Conservation (phyloP, 1,140 invertebrate genomes). For the Drosophila kurseongensis region DNA sequence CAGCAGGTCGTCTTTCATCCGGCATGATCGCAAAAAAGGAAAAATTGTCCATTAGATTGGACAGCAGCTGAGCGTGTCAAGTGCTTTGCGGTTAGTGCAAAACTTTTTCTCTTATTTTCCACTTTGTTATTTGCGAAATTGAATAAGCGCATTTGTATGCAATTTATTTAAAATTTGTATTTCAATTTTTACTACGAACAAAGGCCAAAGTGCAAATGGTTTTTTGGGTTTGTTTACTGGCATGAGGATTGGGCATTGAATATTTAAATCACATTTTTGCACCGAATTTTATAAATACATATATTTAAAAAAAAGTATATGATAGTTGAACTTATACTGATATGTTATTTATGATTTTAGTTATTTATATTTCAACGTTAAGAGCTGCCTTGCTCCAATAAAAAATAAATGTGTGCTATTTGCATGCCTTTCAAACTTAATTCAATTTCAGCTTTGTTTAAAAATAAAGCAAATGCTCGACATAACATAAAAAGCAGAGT, state of each 20-base stretch:
- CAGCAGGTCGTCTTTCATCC: slow-evolving; percentile 39
- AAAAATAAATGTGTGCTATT: too few species aligned
- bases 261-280: slow-evolving; percentile 21
- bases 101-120: slow-evolving; percentile 64
- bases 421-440: too few species aligned
- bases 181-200: slow-evolving; percentile 42
- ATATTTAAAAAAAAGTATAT: background rate
- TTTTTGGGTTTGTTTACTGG: slow-evolving; percentile 57
- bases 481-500: too few species aligned
- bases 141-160: slow-evolving; percentile 76
- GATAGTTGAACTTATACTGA: too few species aligned
- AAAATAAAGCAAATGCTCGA: too few species aligned
- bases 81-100: slow-evolving; percentile 70
- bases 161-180: slow-evolving; percentile 75
- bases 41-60: slow-evolving; percentile 61
- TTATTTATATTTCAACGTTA: too few species aligned
- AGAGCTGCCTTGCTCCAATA: too few species aligned
- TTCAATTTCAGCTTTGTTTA: too few species aligned
- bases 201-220: slow-evolving; percentile 49
- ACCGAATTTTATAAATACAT: background rate
- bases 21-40: slow-evolving; percentile 14
- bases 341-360: too few species aligned
- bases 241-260: slow-evolving; percentile 9
- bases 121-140: slow-evolving; percentile 57
- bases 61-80: slow-evolving; percentile 76